Evolutionary conservation across 1,140 invertebrate species (phyloP).

Genomic region (Diachasma alloeum): DNA sequence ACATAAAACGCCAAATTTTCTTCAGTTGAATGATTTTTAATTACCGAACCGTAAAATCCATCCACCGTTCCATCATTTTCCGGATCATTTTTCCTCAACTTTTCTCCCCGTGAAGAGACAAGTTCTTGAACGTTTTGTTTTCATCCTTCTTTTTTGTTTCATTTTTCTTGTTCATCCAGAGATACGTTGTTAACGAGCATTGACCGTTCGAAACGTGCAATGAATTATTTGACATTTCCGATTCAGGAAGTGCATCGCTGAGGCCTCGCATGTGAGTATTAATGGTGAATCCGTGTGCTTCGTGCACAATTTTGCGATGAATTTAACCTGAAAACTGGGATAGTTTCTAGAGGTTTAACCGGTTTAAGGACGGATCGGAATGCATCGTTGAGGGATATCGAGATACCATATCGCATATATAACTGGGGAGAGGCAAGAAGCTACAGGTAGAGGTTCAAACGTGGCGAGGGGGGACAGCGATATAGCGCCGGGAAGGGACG

Average conservation of each 20-base stretch:
- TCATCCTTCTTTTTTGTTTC: not conserved
- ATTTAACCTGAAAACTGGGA: constrained; percentile 22
- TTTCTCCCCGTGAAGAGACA: too few species aligned
- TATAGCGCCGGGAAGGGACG: not conserved
- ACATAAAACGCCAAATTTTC: too few species aligned
- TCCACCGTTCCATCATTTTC: too few species aligned
- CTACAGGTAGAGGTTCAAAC: not conserved
- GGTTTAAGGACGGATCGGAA: constrained; percentile 12
- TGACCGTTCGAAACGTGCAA: constrained; percentile 16
- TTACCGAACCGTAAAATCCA: too few species aligned
- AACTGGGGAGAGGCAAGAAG: not conserved
- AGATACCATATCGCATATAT: constrained; percentile 7
- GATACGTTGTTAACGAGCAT: not conserved
- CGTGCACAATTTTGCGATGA: not conserved
- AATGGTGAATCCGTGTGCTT: not conserved
- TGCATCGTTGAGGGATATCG: constrained; percentile 14
- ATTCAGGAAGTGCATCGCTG: constrained; percentile 17
- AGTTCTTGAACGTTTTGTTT: not conserved
- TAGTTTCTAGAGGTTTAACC: constrained; percentile 11
- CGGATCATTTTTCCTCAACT: too few species aligned
- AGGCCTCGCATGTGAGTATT: not conserved
- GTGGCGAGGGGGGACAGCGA: not conserved
- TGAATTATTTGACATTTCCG: constrained; percentile 22
- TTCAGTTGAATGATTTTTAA: too few species aligned
- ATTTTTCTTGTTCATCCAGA: not conserved